Percentiles rank a stretch among this genome's conserved stretches.
phyloP scores from a whole-genome alignment of 2,113 vertebrate genomes.

The Rallus limicola region DNA sequence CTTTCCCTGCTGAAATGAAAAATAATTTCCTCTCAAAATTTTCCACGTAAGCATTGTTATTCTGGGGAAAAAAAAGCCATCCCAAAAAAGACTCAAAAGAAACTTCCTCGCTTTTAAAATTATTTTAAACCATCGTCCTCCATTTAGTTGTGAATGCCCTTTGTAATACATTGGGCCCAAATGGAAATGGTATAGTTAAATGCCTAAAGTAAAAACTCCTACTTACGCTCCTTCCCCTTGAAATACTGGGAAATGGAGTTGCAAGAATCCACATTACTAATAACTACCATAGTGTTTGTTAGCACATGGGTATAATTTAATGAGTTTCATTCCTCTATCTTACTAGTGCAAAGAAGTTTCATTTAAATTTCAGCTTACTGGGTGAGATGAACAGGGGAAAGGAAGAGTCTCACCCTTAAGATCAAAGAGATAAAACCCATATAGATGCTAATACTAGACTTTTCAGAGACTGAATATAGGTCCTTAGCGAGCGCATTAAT shows the following conservation, averaged over 20 bases:
- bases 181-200: background rate
- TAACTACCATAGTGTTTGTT: background rate
- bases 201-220: background rate
- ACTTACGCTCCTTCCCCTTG: background rate
- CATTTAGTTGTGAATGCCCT: background rate
- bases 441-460: background rate
- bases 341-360: background rate
- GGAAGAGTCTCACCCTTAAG: background rate
- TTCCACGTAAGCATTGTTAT: background rate
- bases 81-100: background rate
- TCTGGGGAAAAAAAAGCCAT: background rate
- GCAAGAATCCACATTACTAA: background rate
- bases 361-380: constrained; percentile 27
- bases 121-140: background rate
- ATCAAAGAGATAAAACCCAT: constrained; percentile 7
- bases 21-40: background rate
- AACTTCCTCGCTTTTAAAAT: background rate
- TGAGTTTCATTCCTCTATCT: background rate
- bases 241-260: background rate
- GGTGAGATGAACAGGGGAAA: background rate
- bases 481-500: background rate
- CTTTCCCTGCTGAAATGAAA: background rate
- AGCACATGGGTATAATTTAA: background rate
- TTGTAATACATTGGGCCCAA: background rate
- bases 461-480: background rate